Base-by-base conservation (phyloP, 2,797 vertebrate species). In the Semaprochilodus insignis region DNA sequence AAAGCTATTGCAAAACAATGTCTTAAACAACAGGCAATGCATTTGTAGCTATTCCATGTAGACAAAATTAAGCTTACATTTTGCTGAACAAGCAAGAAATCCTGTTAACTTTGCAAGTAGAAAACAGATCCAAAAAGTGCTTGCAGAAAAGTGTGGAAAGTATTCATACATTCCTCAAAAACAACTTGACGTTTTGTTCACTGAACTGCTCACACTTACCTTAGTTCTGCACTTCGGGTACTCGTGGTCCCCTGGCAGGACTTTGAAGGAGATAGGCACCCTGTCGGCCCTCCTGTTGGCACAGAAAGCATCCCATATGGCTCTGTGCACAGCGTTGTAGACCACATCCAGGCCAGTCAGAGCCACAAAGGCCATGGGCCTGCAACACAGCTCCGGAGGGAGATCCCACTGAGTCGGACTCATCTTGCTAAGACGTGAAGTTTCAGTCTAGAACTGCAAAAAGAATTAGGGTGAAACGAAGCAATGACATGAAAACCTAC, bases 221-320 rank as follows among this genome's bases (percentile, higher is more conserved):
- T 99, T 99, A 71, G 97, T 96, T 86, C 97, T 95, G 92, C 98
- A 99, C 88, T 99, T 99, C 36, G 98, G 98, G 90, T 98, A 99
- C 85, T 99, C 98, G 0, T 99, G 97, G 88, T 99, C 98, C 81
- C 98, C 98, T 19, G 97, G 95, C 8, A 99, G 96, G 59, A 99
- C 96, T 93, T 99, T 99, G 88, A 99, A 99, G 51, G 98, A 99
- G 91, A 99, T 98, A 2, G 98, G 98, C 55, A 99, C 98, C 80
- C 98, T 91, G 91, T 99, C 98, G n/a, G 97, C 97, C 0, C 98
- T 94, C 16, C 98, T 95, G 90, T 99, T 99, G 83, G 96, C 96
- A 84, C 97, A 99, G 92, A 99, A 99, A 52, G 97, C 97, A 17
- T 99, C 98, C 98, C 98, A 99, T 74, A 99, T 98, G 44, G 98